Evolutionary conservation across 1,140 invertebrate species (phyloP).

Genomic region (Panagrolaimus sp.): DNA sequence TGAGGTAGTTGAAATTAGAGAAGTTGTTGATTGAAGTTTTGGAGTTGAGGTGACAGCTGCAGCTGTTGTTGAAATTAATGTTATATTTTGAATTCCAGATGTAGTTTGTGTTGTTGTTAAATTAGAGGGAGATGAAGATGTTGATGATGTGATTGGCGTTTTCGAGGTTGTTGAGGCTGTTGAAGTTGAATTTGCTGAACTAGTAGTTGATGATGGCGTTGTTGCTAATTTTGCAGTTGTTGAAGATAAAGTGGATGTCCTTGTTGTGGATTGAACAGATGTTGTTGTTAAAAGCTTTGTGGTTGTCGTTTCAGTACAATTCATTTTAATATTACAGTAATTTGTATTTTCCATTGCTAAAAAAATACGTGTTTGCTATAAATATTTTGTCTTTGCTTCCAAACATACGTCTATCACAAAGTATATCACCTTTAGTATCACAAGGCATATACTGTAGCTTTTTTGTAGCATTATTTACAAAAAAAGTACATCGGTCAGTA

Average conservation of each 20-base stretch:
- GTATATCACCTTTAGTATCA: not conserved
- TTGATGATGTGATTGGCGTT: not conserved
- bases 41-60: too few species aligned
- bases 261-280: not conserved
- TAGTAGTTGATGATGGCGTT: not conserved
- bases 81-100: too few species aligned
- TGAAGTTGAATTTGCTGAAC: not conserved
- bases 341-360: not conserved
- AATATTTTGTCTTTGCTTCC: too few species aligned
- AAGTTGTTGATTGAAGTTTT: too few species aligned
- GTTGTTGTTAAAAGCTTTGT: not conserved
- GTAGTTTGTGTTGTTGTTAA: too few species aligned
- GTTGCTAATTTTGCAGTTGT: constrained; percentile 6
- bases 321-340: constrained; percentile 13
- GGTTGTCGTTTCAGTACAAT: not conserved
- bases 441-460: constrained; percentile 7
- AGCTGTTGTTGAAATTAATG: too few species aligned
- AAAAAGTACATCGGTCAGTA: not conserved
- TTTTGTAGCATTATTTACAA: not conserved
- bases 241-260: not conserved
- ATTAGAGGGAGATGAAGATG: too few species aligned
- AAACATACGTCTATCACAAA: constrained; percentile 11
- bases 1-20: not conserved
- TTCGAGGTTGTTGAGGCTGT: not conserved
- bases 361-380: not conserved